phyloP scores from a whole-genome alignment of 2,113 vertebrate genomes.

The Anolis sagrei region DNA sequence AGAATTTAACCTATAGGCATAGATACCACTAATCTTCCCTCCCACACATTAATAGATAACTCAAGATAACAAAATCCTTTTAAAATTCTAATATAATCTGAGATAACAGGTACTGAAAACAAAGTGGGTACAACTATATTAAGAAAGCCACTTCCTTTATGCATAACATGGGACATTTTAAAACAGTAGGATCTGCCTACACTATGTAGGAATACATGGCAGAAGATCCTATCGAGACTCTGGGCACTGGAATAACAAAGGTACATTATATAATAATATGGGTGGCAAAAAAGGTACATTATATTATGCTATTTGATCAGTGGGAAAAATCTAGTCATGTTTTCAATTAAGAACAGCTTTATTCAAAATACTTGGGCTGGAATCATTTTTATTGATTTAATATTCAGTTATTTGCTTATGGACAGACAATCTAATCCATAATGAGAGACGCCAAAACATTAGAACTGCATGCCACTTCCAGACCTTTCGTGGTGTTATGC shows the following conservation, averaged over 20 bases:
- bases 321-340: not conserved
- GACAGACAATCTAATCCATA: not conserved
- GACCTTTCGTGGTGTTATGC: not conserved
- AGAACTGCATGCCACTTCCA: not conserved
- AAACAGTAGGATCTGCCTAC: conserved; percentile 25
- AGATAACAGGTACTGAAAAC: not conserved
- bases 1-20: not conserved
- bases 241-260: not conserved
- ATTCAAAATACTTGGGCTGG: not conserved
- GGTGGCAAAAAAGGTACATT: not conserved
- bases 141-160: not conserved
- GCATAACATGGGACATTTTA: conserved; percentile 8
- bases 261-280: not conserved
- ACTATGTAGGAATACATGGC: not conserved
- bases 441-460: not conserved
- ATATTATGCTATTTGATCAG: not conserved
- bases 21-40: conserved; percentile 6
- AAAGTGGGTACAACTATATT: conserved; percentile 1
- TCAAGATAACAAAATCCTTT: not conserved
- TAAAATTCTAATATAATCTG: no score
- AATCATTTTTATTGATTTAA: not conserved
- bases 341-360: not conserved
- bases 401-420: not conserved
- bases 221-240: not conserved
- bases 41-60: conserved; percentile 3